Evolutionary conservation across 2,113 vertebrate genomes (phyloP).

Genomic region (Rhizomys pruinosus): DNA sequence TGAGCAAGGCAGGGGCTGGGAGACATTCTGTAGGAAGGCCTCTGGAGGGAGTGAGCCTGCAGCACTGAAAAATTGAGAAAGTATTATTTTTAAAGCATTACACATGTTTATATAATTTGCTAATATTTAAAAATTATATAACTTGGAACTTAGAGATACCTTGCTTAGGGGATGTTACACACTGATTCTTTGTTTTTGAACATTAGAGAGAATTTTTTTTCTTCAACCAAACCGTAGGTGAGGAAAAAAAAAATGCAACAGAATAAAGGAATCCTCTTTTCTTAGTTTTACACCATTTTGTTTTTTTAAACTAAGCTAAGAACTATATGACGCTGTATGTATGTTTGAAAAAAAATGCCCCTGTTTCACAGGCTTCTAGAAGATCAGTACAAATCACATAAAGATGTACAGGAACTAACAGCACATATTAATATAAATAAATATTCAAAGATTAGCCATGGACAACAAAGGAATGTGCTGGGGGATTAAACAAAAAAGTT

Average conservation of each 20-base stretch:
- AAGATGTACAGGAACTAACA: background rate
- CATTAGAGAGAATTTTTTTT: background rate
- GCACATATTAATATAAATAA: background rate
- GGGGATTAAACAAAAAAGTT: background rate
- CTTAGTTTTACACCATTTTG: background rate
- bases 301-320: background rate
- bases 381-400: background rate
- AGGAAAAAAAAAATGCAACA: background rate
- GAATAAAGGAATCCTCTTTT: background rate
- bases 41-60: too few species aligned
- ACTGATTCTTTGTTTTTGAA: background rate
- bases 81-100: background rate
- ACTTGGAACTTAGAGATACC: background rate
- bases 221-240: background rate
- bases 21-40: background rate
- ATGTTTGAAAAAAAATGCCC: background rate
- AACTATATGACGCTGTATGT: background rate
- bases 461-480: background rate
- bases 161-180: background rate
- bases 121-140: background rate
- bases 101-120: background rate
- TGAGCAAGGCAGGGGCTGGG: accelerated
- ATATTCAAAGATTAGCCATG: background rate
- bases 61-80: background rate
- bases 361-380: background rate